Base-by-base conservation (phyloP, 2,113 vertebrate species). In the Drymodes brunneopygia region DNA sequence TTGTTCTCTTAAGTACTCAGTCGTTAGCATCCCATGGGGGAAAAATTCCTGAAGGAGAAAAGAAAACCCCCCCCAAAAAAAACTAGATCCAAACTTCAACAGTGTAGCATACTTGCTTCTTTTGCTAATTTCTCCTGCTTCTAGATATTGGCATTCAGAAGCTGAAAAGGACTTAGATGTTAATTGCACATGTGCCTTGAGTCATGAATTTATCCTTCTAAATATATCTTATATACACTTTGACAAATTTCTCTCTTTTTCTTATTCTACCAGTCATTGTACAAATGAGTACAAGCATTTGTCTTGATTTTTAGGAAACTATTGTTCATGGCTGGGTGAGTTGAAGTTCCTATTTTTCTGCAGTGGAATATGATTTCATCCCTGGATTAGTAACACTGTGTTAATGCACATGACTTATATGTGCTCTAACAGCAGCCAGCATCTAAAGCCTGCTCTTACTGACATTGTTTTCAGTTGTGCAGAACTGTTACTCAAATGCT, bases 131-230 rank as follows among this genome's bases (percentile, higher is more conserved):
- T 91, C 60, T 91, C 38, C 54, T 91, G 15, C 38, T 94, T 87
- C 53, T 81, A 90, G 85, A 70, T 82, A 54, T 90, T 95, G 90
- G 66, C 62, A 87, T 88, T 95, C 91, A 95, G 91, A 88, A 96
- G 74, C 90, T 82, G 73, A 82, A 79, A 88, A 85, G 28, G 45
- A 64, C 58, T 89, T 92, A 69, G 54, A 85, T 47, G 48, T 87
- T 91, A 94, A 85, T 73, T 90, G 20, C 36, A 69, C 74, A 42
- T 65, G 36, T 95, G 62, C 18, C 91, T 82, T 85, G 74, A 91
- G 66, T 82, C 45, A 87, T 44, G 5, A 73, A 80, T 92, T 91
- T 93, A 64, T 88, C 40, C 36, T 90, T 82, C 57, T 91, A 94
- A 90, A 92, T 82, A 82, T 53, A 69, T 88, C 45, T 48, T 75